Base-by-base conservation (phyloP, 2,888 invertebrate genomes). In the Platycheirus rosarum region DNA sequence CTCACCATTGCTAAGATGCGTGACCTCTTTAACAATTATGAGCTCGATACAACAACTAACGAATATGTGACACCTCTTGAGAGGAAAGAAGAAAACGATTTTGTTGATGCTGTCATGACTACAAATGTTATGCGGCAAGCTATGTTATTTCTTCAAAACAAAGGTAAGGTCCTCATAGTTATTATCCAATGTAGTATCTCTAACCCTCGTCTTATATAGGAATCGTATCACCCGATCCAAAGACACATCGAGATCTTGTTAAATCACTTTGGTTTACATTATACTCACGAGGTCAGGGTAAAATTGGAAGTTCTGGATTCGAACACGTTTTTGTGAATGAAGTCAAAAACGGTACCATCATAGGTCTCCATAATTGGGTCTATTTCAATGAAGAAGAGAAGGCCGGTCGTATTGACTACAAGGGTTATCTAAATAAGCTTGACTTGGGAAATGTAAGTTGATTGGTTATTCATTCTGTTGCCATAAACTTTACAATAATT, bases 291-390 rank as follows among this genome's bases (percentile, higher is more conserved):
- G 94, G 95, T 29, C 92, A 93, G 86, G 95, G 96, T 26, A 93
- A 93, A 88, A 93, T 95, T 18, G 95, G 97, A 76, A 97, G 97
- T 86, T 95, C 95, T 40, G 98, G 97, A 1, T 98, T 98, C 88
- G 98, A 98, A 89, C 98, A 98, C 87, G 94, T 97, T 18, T 97
- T 98, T 89, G 93, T 97, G 2, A 95, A 97, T 0, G 98, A 98
- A 92, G 91, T 95, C 0, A 96, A 95, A 89, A 93, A 94, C 85
- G 93, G 93, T 46, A 94, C 94, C 86, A 93, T 97, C 20, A 94
- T 93, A 60, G 97, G 97, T 7, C 92, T 98, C 84, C 98, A 98
- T 89, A 97, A 97, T 89, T 98, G 98, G 97, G 92, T 98, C 29
- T 96, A 95, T 89, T 97, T 96, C 87, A 92, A 93, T 69, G 93